These are phyloP conservation scores for Lomographa bimaculata DNA, from an alignment of 2,888 invertebrate species.

Conservation along the genomic window DNA sequence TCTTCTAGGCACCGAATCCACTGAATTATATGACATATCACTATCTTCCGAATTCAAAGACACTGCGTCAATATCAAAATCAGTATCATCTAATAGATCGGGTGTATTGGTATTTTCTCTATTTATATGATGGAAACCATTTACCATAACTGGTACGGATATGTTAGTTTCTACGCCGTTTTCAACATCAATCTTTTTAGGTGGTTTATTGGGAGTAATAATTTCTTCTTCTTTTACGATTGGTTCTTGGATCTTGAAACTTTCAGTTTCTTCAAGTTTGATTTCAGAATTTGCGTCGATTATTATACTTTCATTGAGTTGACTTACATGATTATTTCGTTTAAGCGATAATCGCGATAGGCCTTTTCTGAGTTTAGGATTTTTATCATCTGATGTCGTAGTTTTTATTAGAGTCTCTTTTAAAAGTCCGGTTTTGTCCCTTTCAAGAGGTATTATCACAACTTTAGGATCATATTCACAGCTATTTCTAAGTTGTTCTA, in stretches of 20 bases:
- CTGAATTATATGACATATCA: slow-evolving; percentile 32
- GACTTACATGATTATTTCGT: slow-evolving; percentile 6
- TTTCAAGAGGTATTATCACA: slow-evolving; percentile 19
- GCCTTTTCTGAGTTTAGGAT: slow-evolving; percentile 2
- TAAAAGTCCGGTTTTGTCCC: slow-evolving; percentile 1
- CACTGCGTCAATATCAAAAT: slow-evolving; percentile 37
- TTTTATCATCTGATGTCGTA: slow-evolving; percentile 12
- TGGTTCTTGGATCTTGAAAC: neutral
- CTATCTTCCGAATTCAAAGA: slow-evolving; percentile 49
- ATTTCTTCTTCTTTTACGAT: neutral
- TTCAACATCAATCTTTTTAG: slow-evolving; percentile 3
- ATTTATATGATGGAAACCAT: slow-evolving; percentile 13
- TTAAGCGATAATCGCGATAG: slow-evolving; percentile 8
- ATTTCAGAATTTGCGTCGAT: neutral
- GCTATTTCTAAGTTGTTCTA: slow-evolving; percentile 8
- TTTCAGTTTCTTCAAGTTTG: neutral
- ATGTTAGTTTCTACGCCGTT: slow-evolving; percentile 18
- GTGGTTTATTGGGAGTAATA: neutral
- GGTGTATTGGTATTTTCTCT: slow-evolving; percentile 16
- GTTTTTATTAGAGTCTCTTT: slow-evolving; percentile 9
- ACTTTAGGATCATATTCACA: slow-evolving; percentile 20
- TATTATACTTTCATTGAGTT: neutral
- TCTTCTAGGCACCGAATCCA: slow-evolving; percentile 35
- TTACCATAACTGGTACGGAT: slow-evolving; percentile 15
- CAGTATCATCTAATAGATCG: slow-evolving; percentile 28